phyloP scores from a whole-genome alignment of 2,113 vertebrate species.

The Serinus canaria region DNA sequence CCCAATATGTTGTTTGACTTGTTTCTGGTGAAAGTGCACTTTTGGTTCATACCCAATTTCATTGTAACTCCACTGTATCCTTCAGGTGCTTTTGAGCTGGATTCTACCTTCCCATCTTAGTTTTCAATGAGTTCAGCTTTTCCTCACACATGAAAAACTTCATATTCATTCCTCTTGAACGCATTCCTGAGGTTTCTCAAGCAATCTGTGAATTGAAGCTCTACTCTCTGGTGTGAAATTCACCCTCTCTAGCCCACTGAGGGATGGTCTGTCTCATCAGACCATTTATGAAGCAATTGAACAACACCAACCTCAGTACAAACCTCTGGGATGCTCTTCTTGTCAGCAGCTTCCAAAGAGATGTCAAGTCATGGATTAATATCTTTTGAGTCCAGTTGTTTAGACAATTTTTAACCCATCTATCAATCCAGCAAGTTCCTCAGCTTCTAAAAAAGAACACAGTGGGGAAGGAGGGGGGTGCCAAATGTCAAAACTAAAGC shows the following conservation, averaged over 20 bases:
- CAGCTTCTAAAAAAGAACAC: background rate
- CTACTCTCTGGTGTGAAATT: background rate
- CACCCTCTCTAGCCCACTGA: background rate
- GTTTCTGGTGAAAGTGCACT: background rate
- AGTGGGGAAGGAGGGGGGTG: background rate
- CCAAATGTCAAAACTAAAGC: background rate
- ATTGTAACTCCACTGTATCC: background rate
- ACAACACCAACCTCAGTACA: background rate
- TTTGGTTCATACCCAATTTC: background rate
- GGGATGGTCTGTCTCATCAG: background rate
- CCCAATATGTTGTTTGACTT: background rate
- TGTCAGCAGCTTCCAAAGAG: background rate
- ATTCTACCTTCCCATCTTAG: background rate
- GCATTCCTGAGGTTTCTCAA: background rate
- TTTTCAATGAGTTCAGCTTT: background rate
- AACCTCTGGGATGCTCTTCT: background rate
- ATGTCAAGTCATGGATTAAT: background rate
- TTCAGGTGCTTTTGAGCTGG: background rate
- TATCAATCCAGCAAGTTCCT: background rate
- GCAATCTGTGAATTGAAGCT: background rate
- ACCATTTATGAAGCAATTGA: background rate
- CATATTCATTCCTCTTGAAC: background rate
- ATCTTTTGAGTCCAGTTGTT: background rate
- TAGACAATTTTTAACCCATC: background rate
- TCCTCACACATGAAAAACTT: background rate